A percentile compares a stretch with the other conserved stretches of the same genome.
Conservation (phyloP, 2,113 vertebrate species). For the Tenrec ecaudatus region DNA sequence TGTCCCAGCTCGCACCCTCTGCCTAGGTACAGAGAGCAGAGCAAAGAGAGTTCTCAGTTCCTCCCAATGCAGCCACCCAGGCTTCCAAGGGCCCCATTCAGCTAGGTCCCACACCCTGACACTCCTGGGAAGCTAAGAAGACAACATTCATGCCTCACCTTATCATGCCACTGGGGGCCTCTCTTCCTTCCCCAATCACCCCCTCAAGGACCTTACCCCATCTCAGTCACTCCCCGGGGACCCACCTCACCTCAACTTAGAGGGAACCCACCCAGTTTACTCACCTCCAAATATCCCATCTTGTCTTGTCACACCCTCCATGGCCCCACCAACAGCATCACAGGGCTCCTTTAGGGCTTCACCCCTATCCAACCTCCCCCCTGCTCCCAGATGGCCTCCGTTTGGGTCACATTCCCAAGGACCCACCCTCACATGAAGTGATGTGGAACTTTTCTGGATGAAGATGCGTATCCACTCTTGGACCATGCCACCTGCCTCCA, state of each 20-base stretch:
- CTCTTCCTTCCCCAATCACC: no score
- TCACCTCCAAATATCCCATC: neutral
- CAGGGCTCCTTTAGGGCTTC: no score
- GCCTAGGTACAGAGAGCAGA: neutral
- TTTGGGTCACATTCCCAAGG: neutral
- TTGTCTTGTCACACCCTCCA: neutral
- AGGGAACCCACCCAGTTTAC: no score
- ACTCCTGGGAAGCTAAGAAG: neutral
- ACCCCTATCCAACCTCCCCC: no score
- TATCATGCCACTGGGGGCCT: neutral
- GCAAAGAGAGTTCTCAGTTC: neutral
- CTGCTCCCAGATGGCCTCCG: neutral
- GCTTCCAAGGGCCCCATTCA: neutral
- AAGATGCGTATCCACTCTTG: neutral
- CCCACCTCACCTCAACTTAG: no score
- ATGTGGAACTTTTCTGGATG: neutral
- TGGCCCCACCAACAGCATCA: no score
- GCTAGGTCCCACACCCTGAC: fast-evolving
- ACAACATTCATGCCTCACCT: neutral
- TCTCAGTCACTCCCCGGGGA: neutral
- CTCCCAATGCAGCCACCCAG: neutral
- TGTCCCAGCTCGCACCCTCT: neutral
- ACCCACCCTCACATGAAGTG: neutral
- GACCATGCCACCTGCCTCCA: neutral
- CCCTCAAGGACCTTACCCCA: neutral